Percentiles rank a stretch among this genome's conserved stretches.
Conservation (phyloP, 2,113 vertebrate genomes). For the Kobus ellipsiprymnus region DNA sequence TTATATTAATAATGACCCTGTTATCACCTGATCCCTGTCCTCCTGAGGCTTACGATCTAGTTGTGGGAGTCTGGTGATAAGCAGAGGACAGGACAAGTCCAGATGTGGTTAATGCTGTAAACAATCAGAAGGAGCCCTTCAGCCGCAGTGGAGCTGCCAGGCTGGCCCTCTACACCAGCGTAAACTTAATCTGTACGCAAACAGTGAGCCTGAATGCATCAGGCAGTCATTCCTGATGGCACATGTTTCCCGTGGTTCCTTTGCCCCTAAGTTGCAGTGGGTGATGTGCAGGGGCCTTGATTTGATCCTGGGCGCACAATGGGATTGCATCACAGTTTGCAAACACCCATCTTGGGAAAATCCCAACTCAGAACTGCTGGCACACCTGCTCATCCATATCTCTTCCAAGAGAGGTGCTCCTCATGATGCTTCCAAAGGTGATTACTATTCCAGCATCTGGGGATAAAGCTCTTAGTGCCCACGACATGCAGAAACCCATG, state of each 20-base stretch:
- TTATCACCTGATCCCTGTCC: not conserved
- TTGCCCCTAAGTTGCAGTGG: not conserved
- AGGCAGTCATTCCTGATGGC: too few species aligned
- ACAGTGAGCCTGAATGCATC: not conserved
- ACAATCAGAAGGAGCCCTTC: too few species aligned
- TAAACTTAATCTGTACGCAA: not conserved
- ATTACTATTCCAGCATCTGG: not conserved
- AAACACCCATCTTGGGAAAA: not conserved
- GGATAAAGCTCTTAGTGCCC: not conserved
- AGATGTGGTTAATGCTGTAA: not conserved
- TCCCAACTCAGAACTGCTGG: not conserved
- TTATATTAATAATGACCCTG: not conserved
- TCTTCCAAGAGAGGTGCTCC: not conserved
- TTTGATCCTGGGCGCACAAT: not conserved
- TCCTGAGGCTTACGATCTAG: not conserved
- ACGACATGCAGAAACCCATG: not conserved
- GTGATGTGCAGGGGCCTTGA: not conserved
- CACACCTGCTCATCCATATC: not conserved
- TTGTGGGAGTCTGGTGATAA: not conserved
- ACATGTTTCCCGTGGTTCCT: not conserved
- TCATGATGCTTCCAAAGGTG: not conserved
- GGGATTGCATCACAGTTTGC: not conserved
- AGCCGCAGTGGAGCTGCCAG: too few species aligned
- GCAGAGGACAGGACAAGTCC: not conserved
- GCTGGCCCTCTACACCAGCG: accelerated